Conservation (phyloP, 2,888 invertebrate species). For the Cryptosula pallasiana region DNA sequence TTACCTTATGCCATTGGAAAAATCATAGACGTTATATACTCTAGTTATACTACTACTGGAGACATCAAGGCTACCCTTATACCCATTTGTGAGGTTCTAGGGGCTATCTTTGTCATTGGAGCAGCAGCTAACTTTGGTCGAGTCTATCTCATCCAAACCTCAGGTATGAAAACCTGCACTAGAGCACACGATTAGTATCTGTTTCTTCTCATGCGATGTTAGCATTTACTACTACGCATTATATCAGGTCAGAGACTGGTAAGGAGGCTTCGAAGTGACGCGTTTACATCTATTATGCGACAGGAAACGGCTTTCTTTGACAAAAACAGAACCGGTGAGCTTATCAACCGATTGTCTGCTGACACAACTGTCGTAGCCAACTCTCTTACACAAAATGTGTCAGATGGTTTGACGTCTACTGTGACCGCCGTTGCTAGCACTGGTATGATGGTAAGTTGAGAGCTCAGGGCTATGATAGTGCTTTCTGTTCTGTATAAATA, state of each 20-base stretch:
- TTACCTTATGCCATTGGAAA: slow-evolving; percentile 90
- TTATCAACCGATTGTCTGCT: slow-evolving; percentile 81
- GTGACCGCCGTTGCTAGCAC: slow-evolving; percentile 82
- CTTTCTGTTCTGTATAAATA: no score
- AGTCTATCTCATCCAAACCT: slow-evolving; percentile 83
- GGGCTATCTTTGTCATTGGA: slow-evolving; percentile 79
- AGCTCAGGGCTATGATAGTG: no score
- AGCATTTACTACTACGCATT: no score
- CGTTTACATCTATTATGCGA: slow-evolving; percentile 72
- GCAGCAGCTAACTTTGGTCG: slow-evolving; percentile 85
- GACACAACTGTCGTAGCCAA: slow-evolving; percentile 87
- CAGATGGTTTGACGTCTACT: slow-evolving; percentile 82
- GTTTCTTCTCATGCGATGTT: no score
- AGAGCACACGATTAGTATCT: no score
- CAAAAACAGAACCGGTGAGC: slow-evolving; percentile 79
- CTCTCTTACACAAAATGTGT: slow-evolving; percentile 85
- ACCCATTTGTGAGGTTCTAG: slow-evolving; percentile 65
- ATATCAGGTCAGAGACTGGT: slow-evolving; percentile 83
- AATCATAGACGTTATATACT: slow-evolving; percentile 83
- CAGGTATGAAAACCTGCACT: no score
- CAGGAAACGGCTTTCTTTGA: slow-evolving; percentile 92
- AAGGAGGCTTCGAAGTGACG: slow-evolving; percentile 68
- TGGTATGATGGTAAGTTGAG: slow-evolving; percentile 79
- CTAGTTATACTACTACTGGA: slow-evolving; percentile 58
- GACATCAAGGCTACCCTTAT: slow-evolving; percentile 62